A percentile compares a stretch with the other conserved stretches of the same genome.
These are phyloP conservation scores for Nasonia giraulti DNA, from an alignment of 1,140 invertebrate species.

Conservation along the genomic window DNA sequence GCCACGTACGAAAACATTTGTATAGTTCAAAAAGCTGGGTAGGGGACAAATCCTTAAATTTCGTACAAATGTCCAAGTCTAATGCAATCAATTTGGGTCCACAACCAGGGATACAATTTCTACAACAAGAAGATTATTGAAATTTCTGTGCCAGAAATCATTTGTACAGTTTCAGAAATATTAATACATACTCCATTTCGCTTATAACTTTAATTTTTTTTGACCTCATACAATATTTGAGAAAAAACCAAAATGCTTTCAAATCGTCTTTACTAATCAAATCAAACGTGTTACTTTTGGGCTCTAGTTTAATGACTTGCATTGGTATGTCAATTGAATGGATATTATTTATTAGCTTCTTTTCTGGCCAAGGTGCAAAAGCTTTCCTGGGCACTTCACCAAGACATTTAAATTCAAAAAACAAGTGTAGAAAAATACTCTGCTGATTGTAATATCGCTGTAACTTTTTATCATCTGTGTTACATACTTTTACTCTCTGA, in stretches of 20 bases:
- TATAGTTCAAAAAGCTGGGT: slow-evolving; percentile 67
- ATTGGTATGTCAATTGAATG: slow-evolving; percentile 38
- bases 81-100: slow-evolving; percentile 68
- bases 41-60: slow-evolving; percentile 68
- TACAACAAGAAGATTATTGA: slow-evolving; percentile 48
- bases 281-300: slow-evolving; percentile 57
- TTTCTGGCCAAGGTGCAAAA: slow-evolving; percentile 57
- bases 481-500: not conserved
- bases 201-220: slow-evolving; percentile 63
- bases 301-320: slow-evolving; percentile 62
- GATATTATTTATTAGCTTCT: not conserved
- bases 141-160: not conserved
- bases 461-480: not conserved
- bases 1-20: slow-evolving; percentile 68
- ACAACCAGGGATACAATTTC: slow-evolving; percentile 72
- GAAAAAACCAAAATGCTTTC: slow-evolving; percentile 68
- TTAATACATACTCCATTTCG: slow-evolving; percentile 67
- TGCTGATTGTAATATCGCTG: slow-evolving; percentile 20
- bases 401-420: slow-evolving; percentile 62
- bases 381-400: slow-evolving; percentile 58
- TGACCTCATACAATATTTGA: slow-evolving; percentile 59
- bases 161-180: slow-evolving; percentile 29
- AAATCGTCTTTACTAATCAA: slow-evolving; percentile 56
- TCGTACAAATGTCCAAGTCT: slow-evolving; percentile 70
- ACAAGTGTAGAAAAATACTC: slow-evolving; percentile 57